Evolutionary conservation across 2,888 invertebrate species (phyloP), one percentile per base, ranked within the genome.

Genomic region (Scrobipalpa costella): DNA sequence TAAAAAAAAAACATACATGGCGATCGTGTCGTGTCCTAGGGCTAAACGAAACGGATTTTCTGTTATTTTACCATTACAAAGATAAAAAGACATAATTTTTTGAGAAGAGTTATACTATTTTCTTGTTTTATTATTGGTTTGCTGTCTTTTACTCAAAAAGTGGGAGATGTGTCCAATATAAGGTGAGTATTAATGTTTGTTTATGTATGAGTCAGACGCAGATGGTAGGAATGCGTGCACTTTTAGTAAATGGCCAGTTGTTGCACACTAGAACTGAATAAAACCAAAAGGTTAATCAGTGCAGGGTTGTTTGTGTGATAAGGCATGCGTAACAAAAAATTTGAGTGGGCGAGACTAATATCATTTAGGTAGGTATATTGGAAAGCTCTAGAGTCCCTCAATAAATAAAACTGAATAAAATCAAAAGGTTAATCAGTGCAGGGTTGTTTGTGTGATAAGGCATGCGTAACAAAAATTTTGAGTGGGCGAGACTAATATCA

Each of bases 111-210:
- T 27, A 27, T 27, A 27, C 5, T 27, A 27, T 27, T 11, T 19
- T 6, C n/a, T 52, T 33, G 8, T 52, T 27, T 33, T 52, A n/a
- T 13, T 52, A 27, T 11, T 52, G n/a, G 27, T 8, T 27, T 11
- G 11, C 27, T 52, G 52, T 52, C 13, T 52, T 27, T 52, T 52
- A 27, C 52, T 52, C 19, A 27, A 33, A 33, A 0, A 19, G n/a
- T 27, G 11, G 13, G 11, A n/a, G 7, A 62, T 57, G 52, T 57
- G 47, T 55, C 8, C 47, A 62, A 57, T 9, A 57, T 62, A 34
- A 9, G 57, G 62, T 62, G 19, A 62, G 62, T 34, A 17, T n/a
- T 11, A 49, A 57, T 34, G 44, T 47, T 57, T 62, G 55, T 55
- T 57, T 47, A 47, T 62, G 57, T 47, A 15, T 44, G 57, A 62